phyloP scores from a whole-genome alignment of 92 coral and sea anemone species.

The Epizoanthus fatuus region DNA sequence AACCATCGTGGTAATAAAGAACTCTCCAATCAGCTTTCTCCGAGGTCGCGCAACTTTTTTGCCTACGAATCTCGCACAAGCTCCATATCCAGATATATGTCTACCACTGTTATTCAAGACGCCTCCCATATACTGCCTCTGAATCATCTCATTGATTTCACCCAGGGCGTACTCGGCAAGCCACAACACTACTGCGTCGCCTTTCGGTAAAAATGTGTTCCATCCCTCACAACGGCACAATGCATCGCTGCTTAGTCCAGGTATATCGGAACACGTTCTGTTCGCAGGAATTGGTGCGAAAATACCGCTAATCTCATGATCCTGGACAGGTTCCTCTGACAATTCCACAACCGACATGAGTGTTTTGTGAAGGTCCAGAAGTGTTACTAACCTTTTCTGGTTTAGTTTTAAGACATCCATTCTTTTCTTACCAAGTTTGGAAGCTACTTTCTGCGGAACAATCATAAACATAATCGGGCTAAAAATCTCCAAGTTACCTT shows the following conservation, averaged over 20 bases:
- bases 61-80: constrained; percentile 92
- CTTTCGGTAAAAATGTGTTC: constrained; percentile 73
- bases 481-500: constrained; percentile 88
- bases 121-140: constrained; percentile 72
- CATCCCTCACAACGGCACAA: constrained; percentile 92
- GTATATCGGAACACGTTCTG: constrained; percentile 92
- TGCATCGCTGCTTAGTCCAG: constrained; percentile 79
- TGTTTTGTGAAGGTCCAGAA: constrained; percentile 77
- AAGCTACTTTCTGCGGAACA: constrained; percentile 86
- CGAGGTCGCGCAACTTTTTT: constrained; percentile 80
- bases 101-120: constrained; percentile 2
- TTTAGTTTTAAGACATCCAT: constrained; percentile 76
- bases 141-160: constrained; percentile 84
- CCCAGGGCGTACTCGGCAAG: constrained; percentile 94
- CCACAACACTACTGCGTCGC: constrained; percentile 75
- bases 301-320: constrained; percentile 67
- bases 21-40: constrained; percentile 68
- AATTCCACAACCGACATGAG: constrained; percentile 60
- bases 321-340: constrained; percentile 2
- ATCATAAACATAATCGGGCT: constrained; percentile 93
- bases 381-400: constrained; percentile 82
- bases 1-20: constrained; percentile 75
- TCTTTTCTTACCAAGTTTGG: constrained; percentile 74
- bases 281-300: constrained; percentile 79
- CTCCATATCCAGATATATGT: constrained; percentile 75